Evolutionary conservation across 2,113 vertebrate species (phyloP), one percentile per base, ranked within the genome.

Genomic region (Salvator merianae): DNA sequence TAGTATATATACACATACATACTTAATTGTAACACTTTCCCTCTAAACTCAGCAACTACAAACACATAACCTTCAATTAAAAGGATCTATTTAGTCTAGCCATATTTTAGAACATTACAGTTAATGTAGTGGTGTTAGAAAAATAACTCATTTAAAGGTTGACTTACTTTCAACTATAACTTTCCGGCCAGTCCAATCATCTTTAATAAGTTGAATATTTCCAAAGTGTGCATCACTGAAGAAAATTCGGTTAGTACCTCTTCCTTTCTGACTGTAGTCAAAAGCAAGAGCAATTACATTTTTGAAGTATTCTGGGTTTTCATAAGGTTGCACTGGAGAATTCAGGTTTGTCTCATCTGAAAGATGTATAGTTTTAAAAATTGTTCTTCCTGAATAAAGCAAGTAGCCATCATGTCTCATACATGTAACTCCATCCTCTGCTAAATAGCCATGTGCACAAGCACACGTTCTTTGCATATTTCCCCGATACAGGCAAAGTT

Each of bases 171-270:
- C 98, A 76, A 98, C 95, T 2, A 99, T 94, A 50, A 99, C 79
- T 93, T 94, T 90, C 93, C 97, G 96, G 88, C 94, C 97, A 10
- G 97, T 95, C 98, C 99, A 99, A 94, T 99, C 98, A 81, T 99
- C 99, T 43, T 97, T 98, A 85, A 99, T 98, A 84, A 98, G 96
- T 88, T 99, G 99, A 89, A 99, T 99, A 92, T 99, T 99, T 91
- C 98, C 98, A 89, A 97, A 99, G 86, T 99, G 98, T 34, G 98
- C 96, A 8, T 99, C 99, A 4, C 98, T 99, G 93, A 98, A 99
- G 94, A 99, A 99, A 14, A 99, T 97, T n/a, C 98, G 97, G 77
- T 99, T 99, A 24, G 95, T 97, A 10, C 97, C 97, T 77, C 90
- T 93, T 68, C 94, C 95, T 91, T 93, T 96, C 89, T 98, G 97